phyloP scores from a whole-genome alignment of 2,888 invertebrate species.

The Scaptodrosophila latifasciaeformis region DNA sequence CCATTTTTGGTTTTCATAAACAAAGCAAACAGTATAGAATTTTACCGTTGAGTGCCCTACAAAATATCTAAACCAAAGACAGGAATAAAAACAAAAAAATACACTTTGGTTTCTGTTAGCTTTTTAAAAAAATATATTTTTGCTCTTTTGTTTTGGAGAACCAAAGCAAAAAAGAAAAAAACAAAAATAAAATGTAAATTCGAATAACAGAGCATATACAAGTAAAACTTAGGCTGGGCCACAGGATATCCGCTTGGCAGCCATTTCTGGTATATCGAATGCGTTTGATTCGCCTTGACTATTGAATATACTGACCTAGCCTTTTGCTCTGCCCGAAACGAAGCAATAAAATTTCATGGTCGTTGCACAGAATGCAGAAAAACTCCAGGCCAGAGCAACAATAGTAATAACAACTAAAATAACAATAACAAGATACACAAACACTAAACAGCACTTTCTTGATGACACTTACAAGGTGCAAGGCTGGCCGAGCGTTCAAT shows the following conservation, averaged over 20 bases:
- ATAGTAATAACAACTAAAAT: constrained; percentile 22
- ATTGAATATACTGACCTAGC: too few relatives aligned
- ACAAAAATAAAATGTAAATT: constrained; percentile 58
- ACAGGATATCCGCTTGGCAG: constrained; percentile 56
- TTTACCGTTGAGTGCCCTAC: constrained; percentile 35
- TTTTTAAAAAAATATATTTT: constrained; percentile 7
- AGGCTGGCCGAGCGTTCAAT: constrained; percentile 13
- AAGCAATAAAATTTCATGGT: constrained; percentile 53
- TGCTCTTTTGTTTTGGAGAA: constrained; percentile 13
- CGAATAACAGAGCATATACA: constrained; percentile 52
- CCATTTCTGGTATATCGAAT: constrained; percentile 57
- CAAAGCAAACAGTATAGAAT: constrained; percentile 41
- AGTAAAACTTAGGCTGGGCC: constrained; percentile 44
- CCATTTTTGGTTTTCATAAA: too few relatives aligned
- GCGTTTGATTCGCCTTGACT: constrained; percentile 55
- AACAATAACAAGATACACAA: constrained; percentile 12
- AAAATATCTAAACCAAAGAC: constrained; percentile 24
- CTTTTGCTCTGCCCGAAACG: constrained; percentile 21
- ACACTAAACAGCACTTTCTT: constrained; percentile 3
- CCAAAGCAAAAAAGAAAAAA: too few relatives aligned
- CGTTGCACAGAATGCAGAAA: constrained; percentile 21
- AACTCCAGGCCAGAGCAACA: constrained; percentile 1
- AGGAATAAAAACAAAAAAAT: constrained; percentile 13
- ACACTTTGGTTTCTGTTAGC: not conserved
- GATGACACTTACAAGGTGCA: constrained; percentile 32